Conservation (phyloP, 2,113 vertebrate genomes). For the Halichoerus grypus region DNA sequence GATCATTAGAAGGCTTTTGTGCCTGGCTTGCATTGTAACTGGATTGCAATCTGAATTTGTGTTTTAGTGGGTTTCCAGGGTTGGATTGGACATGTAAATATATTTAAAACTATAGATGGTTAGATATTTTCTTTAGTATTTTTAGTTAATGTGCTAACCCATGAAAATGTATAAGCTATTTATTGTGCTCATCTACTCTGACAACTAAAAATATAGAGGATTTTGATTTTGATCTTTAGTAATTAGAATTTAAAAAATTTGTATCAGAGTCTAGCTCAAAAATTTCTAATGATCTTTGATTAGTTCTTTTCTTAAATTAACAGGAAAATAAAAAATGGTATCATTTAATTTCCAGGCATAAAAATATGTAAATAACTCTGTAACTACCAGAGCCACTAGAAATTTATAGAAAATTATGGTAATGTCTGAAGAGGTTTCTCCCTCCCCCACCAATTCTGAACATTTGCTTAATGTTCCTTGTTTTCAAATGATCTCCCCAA, state of each 20-base stretch:
- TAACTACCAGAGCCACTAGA: constrained; percentile 71
- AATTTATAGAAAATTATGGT: constrained; percentile 77
- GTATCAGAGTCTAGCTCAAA: constrained; percentile 83
- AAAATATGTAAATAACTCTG: constrained; percentile 83
- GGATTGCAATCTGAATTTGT: constrained; percentile 89
- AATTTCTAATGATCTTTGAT: constrained; percentile 96
- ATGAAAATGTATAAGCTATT: constrained; percentile 87
- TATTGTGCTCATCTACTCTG: constrained; percentile 81
- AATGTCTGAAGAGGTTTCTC: constrained; percentile 78
- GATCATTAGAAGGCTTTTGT: constrained; percentile 98
- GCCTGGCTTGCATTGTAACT: constrained; percentile 88
- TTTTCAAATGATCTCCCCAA: constrained; percentile 73
- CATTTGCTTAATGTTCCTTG: constrained; percentile 70
- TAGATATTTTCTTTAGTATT: constrained; percentile 77
- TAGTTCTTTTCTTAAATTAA: constrained; percentile 95
- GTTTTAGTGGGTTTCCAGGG: constrained; percentile 85
- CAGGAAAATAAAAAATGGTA: constrained; percentile 90
- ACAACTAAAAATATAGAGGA: constrained; percentile 80
- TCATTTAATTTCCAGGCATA: constrained; percentile 81
- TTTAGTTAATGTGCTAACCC: constrained; percentile 84
- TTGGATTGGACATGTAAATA: constrained; percentile 86
- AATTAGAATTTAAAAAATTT: constrained; percentile 84
- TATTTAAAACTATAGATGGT: constrained; percentile 80
- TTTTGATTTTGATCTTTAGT: constrained; percentile 83
- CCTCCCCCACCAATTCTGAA: constrained; percentile 60